These are phyloP conservation scores for Holothuria leucospilota DNA, from an alignment of 53 echinoderm and acorn worm genomes.

Conservation along the genomic window DNA sequence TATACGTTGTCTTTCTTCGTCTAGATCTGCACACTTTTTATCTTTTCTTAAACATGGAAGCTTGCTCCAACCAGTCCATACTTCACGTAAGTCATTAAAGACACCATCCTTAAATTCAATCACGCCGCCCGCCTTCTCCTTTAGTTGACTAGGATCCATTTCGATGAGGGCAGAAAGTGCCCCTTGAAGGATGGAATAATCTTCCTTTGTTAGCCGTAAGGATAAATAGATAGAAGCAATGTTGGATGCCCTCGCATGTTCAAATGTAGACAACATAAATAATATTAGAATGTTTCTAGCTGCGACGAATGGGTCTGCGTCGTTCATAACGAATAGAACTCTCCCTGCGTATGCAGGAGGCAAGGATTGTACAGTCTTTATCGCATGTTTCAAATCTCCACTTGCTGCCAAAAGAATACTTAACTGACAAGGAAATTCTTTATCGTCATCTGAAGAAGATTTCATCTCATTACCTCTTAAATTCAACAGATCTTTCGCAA, in stretches of 20 bases:
- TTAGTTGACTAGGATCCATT: neutral
- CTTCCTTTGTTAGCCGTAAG: neutral
- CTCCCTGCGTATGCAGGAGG: neutral
- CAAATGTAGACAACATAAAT: slow-evolving; percentile 3
- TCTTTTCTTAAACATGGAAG: neutral
- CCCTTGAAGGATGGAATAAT: neutral
- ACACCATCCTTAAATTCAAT: neutral
- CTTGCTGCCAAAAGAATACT: neutral
- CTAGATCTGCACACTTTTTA: neutral
- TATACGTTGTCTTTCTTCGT: neutral
- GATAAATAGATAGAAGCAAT: slow-evolving; percentile 18
- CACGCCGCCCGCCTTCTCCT: neutral
- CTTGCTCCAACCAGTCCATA: slow-evolving; percentile 4
- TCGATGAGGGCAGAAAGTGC: neutral
- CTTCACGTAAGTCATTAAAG: neutral
- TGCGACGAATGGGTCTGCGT: slow-evolving; percentile 5
- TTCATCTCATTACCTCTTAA: neutral
- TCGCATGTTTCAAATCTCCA: neutral
- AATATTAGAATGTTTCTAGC: slow-evolving; percentile 4
- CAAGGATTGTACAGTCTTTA: neutral
- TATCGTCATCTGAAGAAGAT: neutral
- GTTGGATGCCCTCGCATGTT: neutral
- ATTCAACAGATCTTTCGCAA: slow-evolving; percentile 18
- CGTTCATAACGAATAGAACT: neutral
- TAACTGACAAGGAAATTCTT: neutral